These are phyloP conservation scores for Trissolcus basalis DNA, from an alignment of 1,140 invertebrate genomes.

Conservation along the genomic window DNA sequence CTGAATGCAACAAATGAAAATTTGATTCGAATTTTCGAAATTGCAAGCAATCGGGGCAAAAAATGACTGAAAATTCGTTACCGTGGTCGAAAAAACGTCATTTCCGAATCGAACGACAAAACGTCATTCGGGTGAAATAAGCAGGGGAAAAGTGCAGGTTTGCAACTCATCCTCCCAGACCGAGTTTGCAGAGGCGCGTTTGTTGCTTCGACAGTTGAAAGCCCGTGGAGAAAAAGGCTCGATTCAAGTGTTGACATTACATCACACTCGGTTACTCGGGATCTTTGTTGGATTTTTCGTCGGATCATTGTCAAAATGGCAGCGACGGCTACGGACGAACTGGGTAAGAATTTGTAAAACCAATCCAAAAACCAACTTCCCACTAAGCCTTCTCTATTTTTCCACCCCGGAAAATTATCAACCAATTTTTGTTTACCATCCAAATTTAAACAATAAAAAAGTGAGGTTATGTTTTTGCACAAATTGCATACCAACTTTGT, in stretches of 20 bases:
- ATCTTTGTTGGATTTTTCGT: not conserved
- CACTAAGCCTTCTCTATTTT: no score
- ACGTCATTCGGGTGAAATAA: not conserved
- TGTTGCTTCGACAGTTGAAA: not conserved
- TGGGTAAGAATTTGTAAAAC: conserved; percentile 70
- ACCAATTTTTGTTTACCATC: no score
- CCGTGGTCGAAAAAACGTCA: not conserved
- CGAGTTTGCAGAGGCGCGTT: not conserved
- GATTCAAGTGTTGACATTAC: not conserved
- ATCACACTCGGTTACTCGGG: not conserved
- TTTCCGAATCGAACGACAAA: not conserved
- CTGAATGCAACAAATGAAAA: no score
- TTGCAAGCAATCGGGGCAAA: no score
- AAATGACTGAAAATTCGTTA: no score
- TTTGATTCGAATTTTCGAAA: no score
- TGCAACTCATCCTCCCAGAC: conserved; percentile 6
- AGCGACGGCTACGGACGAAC: conserved; percentile 74
- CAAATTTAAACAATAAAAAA: no score
- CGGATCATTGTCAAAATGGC: conserved; percentile 72
- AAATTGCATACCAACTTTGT: no score
- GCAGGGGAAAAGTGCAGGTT: not conserved
- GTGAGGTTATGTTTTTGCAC: no score
- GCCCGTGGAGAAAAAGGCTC: not conserved
- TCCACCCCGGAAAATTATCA: no score
- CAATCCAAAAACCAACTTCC: not conserved